Base-by-base conservation (phyloP, 2,888 invertebrate species). In the Epinotia brunnichana region DNA sequence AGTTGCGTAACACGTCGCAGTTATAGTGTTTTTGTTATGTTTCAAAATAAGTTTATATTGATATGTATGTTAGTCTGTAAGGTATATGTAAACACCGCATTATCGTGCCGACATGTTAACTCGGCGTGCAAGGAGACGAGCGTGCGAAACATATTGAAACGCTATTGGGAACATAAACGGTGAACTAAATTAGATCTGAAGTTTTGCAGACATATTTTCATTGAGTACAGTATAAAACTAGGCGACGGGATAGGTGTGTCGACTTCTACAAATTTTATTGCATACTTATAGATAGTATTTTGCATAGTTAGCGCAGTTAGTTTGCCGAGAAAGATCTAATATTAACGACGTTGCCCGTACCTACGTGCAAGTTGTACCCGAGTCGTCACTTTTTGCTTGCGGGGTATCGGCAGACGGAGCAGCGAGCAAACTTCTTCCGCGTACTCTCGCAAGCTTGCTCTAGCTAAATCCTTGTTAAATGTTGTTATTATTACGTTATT, bases 361-460 rank as follows among this genome's bases (percentile, higher is more conserved):
- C 54, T 54, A 24, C 53, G 72, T 48, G 54, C 72, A 72, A 72
- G 29, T 67, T 72, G 61, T 66, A 68, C 66, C 15, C 29, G 48
- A 57, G 29, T 44, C 51, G 21, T 54, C 67, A 62, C 68, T 72
- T 72, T 72, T 72, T 72, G 68, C 68, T 62, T 39, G 68, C 39
- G 53, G n/a, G 21, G 48, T 39, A 68, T 62, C 62, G 44, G 56
- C 44, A 68, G 59, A 70, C 41, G 60, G 35, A 61, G 70, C 53
- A 61, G 70, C 53, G 54, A 61, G 53, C 54, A 19, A 72, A 72
- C 67, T 72, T 72, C 44, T 54, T 54, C 67, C 54, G 61, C 48
- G 48, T 51, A 54, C 41, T 53, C 56, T 44, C 54, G 21, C 63
- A 44, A 69, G 69, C 69, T 61, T 24, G 69, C 39, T 41, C 61